Evolutionary conservation across 2,888 invertebrate species (phyloP).

Genomic region (Clunio marinus): DNA sequence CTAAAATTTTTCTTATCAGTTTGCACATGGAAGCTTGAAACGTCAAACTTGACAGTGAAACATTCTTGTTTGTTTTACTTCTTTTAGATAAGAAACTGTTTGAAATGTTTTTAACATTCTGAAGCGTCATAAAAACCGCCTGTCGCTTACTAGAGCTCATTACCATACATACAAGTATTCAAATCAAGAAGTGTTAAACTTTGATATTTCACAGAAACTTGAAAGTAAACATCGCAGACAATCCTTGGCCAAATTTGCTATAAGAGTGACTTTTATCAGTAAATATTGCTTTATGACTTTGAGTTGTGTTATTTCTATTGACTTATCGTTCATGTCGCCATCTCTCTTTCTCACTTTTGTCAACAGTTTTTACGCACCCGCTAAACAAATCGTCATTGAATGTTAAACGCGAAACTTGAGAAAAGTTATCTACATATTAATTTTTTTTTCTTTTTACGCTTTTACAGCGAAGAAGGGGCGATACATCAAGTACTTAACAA

Average conservation of each 20-base stretch:
- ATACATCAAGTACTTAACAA: conserved; percentile 2
- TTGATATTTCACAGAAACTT: conserved; percentile 29
- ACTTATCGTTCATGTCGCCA: background rate
- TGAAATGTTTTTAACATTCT: no score
- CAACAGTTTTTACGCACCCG: background rate
- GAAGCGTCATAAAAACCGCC: no score
- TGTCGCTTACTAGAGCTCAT: background rate
- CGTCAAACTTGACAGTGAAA: no score
- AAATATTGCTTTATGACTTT: conserved; percentile 11
- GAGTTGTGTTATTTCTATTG: background rate
- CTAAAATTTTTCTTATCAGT: no score
- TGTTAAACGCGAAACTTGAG: background rate
- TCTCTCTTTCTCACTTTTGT: background rate
- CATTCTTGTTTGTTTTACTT: no score
- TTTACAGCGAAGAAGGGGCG: background rate
- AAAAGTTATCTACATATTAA: no score
- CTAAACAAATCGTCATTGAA: background rate
- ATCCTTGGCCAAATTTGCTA: conserved; percentile 32
- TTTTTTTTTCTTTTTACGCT: background rate
- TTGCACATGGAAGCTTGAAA: no score
- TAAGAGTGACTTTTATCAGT: conserved; percentile 29
- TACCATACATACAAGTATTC: conserved; percentile 38
- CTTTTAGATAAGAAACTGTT: no score
- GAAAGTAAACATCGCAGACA: background rate
- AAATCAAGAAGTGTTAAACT: conserved; percentile 35